Percentiles rank a stretch among this genome's conserved stretches.
phyloP scores from a whole-genome alignment of 2,113 vertebrate genomes.

The Rynchops niger region DNA sequence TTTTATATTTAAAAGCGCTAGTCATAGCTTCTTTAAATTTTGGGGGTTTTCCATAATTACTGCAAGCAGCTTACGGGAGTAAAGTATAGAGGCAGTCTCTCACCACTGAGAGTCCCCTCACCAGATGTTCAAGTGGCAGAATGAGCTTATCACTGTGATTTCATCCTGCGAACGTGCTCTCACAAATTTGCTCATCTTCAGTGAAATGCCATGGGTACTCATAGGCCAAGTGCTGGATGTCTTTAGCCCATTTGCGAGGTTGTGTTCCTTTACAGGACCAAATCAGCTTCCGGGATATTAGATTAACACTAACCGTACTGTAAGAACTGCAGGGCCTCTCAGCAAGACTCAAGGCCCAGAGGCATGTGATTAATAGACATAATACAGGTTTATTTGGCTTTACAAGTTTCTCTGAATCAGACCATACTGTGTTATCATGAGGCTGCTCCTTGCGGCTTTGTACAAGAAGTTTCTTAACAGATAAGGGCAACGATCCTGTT shows the following conservation, averaged over 20 bases:
- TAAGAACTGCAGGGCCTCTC: neutral
- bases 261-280: neutral
- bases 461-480: neutral
- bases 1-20: neutral
- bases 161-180: fast-evolving
- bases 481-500: too few relatives aligned
- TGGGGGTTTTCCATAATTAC: neutral
- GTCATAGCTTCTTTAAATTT: neutral
- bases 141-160: neutral
- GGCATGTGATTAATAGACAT: neutral
- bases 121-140: fast-evolving
- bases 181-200: neutral
- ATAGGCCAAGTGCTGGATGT: neutral
- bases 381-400: neutral
- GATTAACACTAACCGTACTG: neutral
- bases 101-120: too few relatives aligned
- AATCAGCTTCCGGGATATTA: neutral
- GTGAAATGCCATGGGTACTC: neutral
- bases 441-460: neutral
- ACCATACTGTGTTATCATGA: neutral
- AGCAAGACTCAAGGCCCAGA: neutral
- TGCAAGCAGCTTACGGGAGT: neutral
- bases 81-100: neutral
- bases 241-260: neutral
- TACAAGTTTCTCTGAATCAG: neutral